Evolutionary conservation across 35 echinoderm and acorn worm genomes (phyloP).

Genomic region (Apostichopus parvimensis): DNA sequence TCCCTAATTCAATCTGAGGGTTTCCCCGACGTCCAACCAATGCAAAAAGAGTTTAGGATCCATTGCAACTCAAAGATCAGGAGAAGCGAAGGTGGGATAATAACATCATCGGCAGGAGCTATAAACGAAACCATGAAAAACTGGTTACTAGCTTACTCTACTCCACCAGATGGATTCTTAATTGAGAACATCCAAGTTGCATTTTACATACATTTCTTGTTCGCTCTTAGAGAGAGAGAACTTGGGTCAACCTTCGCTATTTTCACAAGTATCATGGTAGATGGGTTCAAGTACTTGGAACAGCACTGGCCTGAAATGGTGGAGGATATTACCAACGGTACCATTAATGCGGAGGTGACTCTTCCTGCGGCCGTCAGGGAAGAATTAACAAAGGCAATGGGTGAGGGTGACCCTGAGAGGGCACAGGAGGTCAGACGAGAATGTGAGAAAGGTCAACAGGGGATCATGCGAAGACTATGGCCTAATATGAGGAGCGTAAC

Average conservation of each 20-base stretch:
- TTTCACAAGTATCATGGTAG: not conserved
- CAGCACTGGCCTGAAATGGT: constrained; percentile 62
- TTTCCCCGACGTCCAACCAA: not conserved
- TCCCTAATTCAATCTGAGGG: not conserved
- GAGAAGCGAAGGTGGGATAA: not conserved
- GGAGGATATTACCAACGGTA: constrained; percentile 48
- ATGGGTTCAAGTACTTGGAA: constrained; percentile 51
- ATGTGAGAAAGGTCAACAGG: constrained; percentile 61
- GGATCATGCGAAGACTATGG: constrained; percentile 47
- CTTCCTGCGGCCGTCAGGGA: constrained; percentile 18
- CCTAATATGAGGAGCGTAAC: not conserved
- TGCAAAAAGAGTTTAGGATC: constrained; percentile 4
- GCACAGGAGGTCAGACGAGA: constrained; percentile 53
- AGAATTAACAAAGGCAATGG: not conserved
- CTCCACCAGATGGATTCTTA: not conserved
- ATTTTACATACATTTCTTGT: not conserved
- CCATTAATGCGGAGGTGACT: constrained; percentile 40
- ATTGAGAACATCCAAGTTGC: not conserved
- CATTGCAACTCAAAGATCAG: constrained; percentile 17
- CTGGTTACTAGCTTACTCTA: not conserved
- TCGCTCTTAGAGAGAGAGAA: not conserved
- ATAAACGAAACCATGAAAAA: not conserved
- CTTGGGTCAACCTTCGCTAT: not conserved
- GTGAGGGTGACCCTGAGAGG: constrained; percentile 19
- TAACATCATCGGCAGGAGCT: not conserved